Conservation (phyloP, 1,140 invertebrate species). For the Chironomus striatipennis region DNA sequence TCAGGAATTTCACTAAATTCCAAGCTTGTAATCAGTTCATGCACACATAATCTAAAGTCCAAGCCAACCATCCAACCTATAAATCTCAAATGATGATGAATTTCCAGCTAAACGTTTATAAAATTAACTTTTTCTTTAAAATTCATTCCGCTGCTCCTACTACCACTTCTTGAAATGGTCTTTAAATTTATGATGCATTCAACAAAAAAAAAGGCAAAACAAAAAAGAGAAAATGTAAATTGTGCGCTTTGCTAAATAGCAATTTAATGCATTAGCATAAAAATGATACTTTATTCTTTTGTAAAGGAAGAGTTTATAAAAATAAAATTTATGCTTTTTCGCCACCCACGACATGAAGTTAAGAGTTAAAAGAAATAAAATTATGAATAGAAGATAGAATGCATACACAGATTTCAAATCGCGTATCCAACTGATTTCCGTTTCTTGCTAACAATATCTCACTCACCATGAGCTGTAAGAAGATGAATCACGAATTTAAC, state of each 20-base stretch:
- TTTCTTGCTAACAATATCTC: not conserved
- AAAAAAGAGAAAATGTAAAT: not conserved
- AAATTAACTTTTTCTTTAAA: too few species aligned
- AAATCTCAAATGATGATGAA: too few species aligned
- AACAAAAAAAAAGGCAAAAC: not conserved
- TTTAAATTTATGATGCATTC: conserved; percentile 11
- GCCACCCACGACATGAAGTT: not conserved
- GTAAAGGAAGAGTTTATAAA: not conserved
- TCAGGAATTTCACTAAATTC: too few species aligned
- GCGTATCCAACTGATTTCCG: conserved; percentile 6
- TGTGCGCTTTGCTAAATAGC: not conserved
- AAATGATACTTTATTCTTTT: not conserved
- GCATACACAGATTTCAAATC: not conserved
- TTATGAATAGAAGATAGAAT: not conserved
- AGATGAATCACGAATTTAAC: not conserved
- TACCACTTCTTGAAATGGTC: not conserved
- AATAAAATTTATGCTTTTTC: not conserved
- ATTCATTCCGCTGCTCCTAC: too few species aligned
- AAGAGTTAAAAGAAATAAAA: not conserved
- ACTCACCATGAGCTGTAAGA: conserved; percentile 3
- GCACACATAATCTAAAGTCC: too few species aligned
- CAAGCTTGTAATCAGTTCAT: too few species aligned
- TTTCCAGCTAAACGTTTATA: too few species aligned
- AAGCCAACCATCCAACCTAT: too few species aligned
- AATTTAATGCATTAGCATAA: conserved; percentile 9